Base-by-base conservation (phyloP, 2,113 vertebrate species). In the Felis chaus region DNA sequence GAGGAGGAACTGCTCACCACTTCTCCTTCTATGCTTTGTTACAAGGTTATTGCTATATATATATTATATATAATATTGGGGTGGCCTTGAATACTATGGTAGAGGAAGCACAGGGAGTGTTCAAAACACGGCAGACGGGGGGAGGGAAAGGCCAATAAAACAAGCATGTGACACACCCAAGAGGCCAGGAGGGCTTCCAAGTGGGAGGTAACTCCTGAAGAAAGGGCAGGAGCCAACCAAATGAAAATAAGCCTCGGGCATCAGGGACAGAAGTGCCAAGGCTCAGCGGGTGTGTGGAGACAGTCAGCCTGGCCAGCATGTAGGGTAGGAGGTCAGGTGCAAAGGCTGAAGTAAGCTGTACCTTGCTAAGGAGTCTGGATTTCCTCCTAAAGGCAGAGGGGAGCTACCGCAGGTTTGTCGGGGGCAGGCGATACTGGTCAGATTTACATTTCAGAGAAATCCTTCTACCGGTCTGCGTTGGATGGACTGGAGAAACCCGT, bases 271-370 rank as follows among this genome's bases (percentile, higher is more conserved):
- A 53, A 5, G 6, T 45, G n/a, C 31, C 29, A 33, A 48, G 88
- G 15, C 53, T 92, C 31, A 33, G 33, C 33, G 4, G 55, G 48
- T 57, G 7, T 11, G n/a, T 57, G 73, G 39, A 78, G 68, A 31
- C 39, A 15, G 27, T 61, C 31, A 63, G 13, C 63, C 10, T 0
- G 1, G 53, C 45, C 1, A 3, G 53, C 3, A 0, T 36, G 50
- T 2, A 53, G 31, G 21, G 33, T 81, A 6, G 41, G 66, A n/a
- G 5, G 45, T 57, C 25, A 31, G 45, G 10, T 39, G 14, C 0
- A 1, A 61, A 55, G 31, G 36, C 69, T 41, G 39, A 88, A 48
- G 9, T 18, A 6, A 25, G 83, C 31, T 50, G 45, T 11, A 27
- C 9, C 71, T 89, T 18, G 63, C 65, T n/a, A 9, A 18, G 6